phyloP scores from a whole-genome alignment of 92 coral and sea anemone species.

The Zoanthus solanderi region DNA sequence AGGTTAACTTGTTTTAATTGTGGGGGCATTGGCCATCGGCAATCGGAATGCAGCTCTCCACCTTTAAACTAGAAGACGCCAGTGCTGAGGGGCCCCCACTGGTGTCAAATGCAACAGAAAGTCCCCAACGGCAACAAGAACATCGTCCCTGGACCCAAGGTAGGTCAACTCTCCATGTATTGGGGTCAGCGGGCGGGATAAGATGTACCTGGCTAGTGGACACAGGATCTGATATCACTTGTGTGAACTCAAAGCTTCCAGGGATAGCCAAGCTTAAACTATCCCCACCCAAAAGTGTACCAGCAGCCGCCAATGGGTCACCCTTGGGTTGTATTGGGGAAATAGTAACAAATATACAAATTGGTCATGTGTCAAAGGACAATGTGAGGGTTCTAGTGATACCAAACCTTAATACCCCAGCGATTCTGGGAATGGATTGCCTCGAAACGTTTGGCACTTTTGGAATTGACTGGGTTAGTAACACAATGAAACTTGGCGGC shows the following conservation, averaged over 20 bases:
- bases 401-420: no score
- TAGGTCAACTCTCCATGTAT: constrained; percentile 45
- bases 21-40: not conserved
- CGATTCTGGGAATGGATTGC: not conserved
- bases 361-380: constrained; percentile 49
- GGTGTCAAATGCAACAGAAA: constrained; percentile 43
- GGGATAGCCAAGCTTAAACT: constrained; percentile 36
- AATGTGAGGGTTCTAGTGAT: constrained; percentile 34
- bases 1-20: constrained; percentile 41
- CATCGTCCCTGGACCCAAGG: constrained; percentile 47
- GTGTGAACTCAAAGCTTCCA: constrained; percentile 43
- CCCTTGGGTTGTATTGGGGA: constrained; percentile 39
- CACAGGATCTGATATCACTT: constrained; percentile 56
- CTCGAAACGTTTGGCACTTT: constrained; percentile 7
- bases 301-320: constrained; percentile 50
- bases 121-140: constrained; percentile 41
- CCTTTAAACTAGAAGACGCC: constrained; percentile 49
- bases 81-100: constrained; percentile 45
- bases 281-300: constrained; percentile 41
- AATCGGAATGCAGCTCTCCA: not conserved
- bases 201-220: constrained; percentile 49
- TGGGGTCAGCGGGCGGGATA: constrained; percentile 31
- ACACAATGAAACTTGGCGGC: no score
- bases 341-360: constrained; percentile 36
- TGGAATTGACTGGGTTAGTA: not conserved